Base-by-base conservation (phyloP, 2,113 vertebrate genomes). In the Lates calcarifer region DNA sequence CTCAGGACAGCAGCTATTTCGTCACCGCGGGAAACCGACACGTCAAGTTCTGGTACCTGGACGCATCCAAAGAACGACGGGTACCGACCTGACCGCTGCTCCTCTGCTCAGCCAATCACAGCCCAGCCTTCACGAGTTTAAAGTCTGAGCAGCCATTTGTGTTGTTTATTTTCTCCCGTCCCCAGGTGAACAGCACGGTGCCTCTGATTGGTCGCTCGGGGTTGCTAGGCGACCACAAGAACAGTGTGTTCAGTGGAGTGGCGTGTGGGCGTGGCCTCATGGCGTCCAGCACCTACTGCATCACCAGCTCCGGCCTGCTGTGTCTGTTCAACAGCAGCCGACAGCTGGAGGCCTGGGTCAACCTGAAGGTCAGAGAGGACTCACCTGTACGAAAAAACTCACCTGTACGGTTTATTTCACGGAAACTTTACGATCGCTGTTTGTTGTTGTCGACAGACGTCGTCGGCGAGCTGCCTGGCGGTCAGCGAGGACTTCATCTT, bases 11-110 rank as follows among this genome's bases (percentile, higher is more conserved):
- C 94, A 95, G 95, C 89, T 98, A 96, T 89, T 98, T 98, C 9
- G 96, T 98, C 43, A 98, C 97, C 0, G 96, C 96, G 0, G 97
- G 97, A 8, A 96, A 96, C 71, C 90, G 97, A 35, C 97, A 98
- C 2, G 93, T 98, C 45, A 96, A 95, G 79, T 98, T 98, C 93
- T 98, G 97, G 97, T 96, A 96, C 92, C 85, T 97, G 83, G 95
- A 97, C 24, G 90, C 92, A 0, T 95, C 96, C 1, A 95, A 94
- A 18, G 95, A 96, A 51, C 81, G 87, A 39, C 94, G 96, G 96
- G 97, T 97, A 84, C 70, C 18, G 0, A 2, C 67, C 80, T 43
- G 82, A 15, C 28, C n/a, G n/a, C n/a, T n/a, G n/a, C n/a, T n/a
- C n/a, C 63, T 3, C 49, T n/a, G 28, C 22, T 33, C 11, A 14